Percentiles rank a stretch among this genome's conserved stretches.
These are phyloP conservation scores for Ruditapes philippinarum DNA, from an alignment of 1,140 invertebrate genomes.

Conservation along the genomic window DNA sequence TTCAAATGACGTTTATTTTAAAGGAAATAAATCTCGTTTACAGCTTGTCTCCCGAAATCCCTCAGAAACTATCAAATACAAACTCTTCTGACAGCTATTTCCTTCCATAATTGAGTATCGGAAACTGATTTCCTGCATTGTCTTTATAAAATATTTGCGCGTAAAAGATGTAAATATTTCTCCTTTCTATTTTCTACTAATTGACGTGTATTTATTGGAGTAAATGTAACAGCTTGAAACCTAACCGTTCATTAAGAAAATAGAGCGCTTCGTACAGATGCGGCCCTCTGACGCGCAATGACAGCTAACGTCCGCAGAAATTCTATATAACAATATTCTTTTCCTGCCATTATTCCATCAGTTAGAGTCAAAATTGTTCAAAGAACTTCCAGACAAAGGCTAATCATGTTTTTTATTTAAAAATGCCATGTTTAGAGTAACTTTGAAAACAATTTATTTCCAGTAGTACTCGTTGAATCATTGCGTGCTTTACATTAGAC, in stretches of 20 bases:
- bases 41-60: neutral
- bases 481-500: too few relatives aligned
- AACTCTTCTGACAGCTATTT: slow-evolving; percentile 33
- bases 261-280: neutral
- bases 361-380: neutral
- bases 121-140: slow-evolving; percentile 47
- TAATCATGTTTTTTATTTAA: too few relatives aligned
- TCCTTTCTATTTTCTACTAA: slow-evolving; percentile 51
- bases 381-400: neutral
- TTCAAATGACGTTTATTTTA: too few relatives aligned
- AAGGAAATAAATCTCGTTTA: neutral
- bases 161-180: slow-evolving; percentile 58
- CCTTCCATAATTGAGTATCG: slow-evolving; percentile 48
- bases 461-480: too few relatives aligned
- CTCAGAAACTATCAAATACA: slow-evolving; percentile 39
- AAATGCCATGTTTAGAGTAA: too few relatives aligned
- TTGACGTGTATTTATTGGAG: slow-evolving; percentile 49
- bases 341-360: neutral
- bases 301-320: slow-evolving; percentile 30
- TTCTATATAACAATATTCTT: slow-evolving; percentile 1
- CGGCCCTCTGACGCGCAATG: neutral
- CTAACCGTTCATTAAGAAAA: neutral
- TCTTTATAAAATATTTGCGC: slow-evolving; percentile 55
- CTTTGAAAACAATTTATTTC: too few relatives aligned
- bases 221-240: slow-evolving; percentile 35